A percentile compares a stretch with the other conserved stretches of the same genome.
Evolutionary conservation across 2,113 vertebrate genomes (phyloP).

Genomic region (Callipepla squamata): DNA sequence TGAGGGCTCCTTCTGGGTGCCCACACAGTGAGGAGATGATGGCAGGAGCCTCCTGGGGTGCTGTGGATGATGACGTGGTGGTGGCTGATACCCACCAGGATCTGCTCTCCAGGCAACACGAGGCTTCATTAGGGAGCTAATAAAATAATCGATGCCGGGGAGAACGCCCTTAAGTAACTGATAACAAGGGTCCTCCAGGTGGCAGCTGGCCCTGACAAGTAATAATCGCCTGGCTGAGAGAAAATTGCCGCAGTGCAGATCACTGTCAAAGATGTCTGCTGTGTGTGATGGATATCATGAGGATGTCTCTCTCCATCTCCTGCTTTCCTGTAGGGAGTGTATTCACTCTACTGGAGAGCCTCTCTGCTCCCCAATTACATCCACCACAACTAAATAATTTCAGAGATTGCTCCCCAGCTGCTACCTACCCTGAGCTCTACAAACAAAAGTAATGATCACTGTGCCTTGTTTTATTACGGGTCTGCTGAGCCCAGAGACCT

Average conservation of each 20-base stretch:
- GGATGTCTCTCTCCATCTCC: neutral
- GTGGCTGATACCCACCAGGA: neutral
- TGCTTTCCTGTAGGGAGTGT: neutral
- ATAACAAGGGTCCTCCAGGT: constrained; percentile 32
- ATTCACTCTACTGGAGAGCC: neutral
- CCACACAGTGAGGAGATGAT: neutral
- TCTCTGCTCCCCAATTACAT: neutral
- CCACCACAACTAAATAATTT: neutral
- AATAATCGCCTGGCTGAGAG: neutral
- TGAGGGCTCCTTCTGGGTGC: neutral
- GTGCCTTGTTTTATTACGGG: constrained; percentile 7
- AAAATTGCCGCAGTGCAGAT: neutral
- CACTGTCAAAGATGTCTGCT: constrained; percentile 41
- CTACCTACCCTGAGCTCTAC: constrained; percentile 14
- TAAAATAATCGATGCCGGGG: constrained; percentile 42
- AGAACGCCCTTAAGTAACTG: constrained; percentile 17
- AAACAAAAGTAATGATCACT: constrained; percentile 38
- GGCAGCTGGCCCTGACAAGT: constrained; percentile 26
- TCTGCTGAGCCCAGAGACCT: constrained; percentile 47
- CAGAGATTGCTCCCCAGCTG: constrained; percentile 29
- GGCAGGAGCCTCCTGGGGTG: neutral
- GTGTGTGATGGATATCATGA: constrained; percentile 8
- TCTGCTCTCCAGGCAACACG: neutral
- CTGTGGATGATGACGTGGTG: neutral
- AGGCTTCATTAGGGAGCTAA: constrained; percentile 33